Percentiles rank a stretch among this genome's conserved stretches.
These are phyloP conservation scores for Polietes domitor DNA, from an alignment of 2,888 invertebrate genomes.

Conservation along the genomic window DNA sequence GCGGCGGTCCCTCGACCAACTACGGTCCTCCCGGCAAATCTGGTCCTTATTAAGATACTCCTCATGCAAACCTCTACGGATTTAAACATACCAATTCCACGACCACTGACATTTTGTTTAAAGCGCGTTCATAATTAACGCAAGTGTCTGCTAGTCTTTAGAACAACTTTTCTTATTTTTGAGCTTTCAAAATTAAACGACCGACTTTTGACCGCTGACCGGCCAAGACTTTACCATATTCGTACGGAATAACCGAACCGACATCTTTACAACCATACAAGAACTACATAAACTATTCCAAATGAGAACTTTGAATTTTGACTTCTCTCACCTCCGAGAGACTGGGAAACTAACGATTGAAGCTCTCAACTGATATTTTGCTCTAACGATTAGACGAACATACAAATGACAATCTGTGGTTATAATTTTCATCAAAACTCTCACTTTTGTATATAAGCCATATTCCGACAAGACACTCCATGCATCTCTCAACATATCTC, in stretches of 20 bases:
- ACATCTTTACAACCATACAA: conserved; percentile 49
- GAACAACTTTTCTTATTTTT: conserved; percentile 56
- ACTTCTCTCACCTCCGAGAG: conserved; percentile 22
- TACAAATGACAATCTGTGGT: conserved; percentile 64
- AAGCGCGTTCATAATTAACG: conserved; percentile 71
- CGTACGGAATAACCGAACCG: conserved; percentile 38
- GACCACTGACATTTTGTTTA: conserved; percentile 59
- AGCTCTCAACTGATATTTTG: no score
- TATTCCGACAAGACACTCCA: conserved; percentile 41
- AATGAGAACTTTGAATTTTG: not conserved
- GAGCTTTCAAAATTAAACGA: conserved; percentile 19
- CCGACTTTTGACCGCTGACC: conserved; percentile 57
- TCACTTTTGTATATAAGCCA: conserved; percentile 69
- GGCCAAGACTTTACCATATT: conserved; percentile 55
- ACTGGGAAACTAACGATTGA: conserved; percentile 49
- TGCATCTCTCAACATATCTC: conserved; percentile 30
- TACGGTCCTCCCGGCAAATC: conserved; percentile 88
- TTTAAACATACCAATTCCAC: conserved; percentile 58
- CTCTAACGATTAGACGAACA: conserved; percentile 57
- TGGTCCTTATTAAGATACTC: conserved; percentile 83
- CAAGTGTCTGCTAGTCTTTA: conserved; percentile 79
- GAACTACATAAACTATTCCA: conserved; percentile 37
- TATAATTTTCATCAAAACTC: conserved; percentile 63
- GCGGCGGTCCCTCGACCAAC: conserved; percentile 80
- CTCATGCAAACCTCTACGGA: conserved; percentile 45